phyloP scores from a whole-genome alignment of 2,113 vertebrate species.

The Lamprotornis superbus region DNA sequence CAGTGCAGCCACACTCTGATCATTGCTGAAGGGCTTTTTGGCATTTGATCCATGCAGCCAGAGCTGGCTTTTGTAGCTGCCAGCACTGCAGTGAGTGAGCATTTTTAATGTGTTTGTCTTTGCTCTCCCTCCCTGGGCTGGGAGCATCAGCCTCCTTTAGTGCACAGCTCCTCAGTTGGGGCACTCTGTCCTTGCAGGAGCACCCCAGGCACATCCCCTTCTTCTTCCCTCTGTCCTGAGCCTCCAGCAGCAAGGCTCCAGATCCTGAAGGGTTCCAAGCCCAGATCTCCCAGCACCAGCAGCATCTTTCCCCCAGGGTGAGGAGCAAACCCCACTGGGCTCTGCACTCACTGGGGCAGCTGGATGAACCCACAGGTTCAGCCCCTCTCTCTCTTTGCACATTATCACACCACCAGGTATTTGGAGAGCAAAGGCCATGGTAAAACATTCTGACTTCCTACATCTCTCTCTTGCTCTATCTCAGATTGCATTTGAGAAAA shows the following conservation, averaged over 20 bases:
- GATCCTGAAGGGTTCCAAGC: background rate
- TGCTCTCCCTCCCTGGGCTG: background rate
- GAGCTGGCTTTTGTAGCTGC: background rate
- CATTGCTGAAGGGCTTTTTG: constrained; percentile 13
- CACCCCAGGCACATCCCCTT: fast-evolving
- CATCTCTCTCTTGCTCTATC: background rate
- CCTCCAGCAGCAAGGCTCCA: background rate
- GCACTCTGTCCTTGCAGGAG: background rate
- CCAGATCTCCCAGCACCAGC: too few relatives aligned
- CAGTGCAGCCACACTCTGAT: background rate
- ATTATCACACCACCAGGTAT: fast-evolving
- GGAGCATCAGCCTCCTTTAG: background rate
- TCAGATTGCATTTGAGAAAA: background rate
- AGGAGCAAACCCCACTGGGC: background rate
- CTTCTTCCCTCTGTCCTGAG: background rate
- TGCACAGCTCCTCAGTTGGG: fast-evolving
- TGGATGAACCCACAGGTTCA: fast-evolving
- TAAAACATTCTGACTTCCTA: fast-evolving
- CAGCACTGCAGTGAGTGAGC: background rate
- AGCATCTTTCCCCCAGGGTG: background rate
- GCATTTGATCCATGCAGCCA: background rate
- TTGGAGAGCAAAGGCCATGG: background rate
- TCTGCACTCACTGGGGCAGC: fast-evolving
- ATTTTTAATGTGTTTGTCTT: constrained; percentile 4
- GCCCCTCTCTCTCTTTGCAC: background rate